Evolutionary conservation across 2,888 invertebrate genomes (phyloP).

Genomic region (Automeris io): DNA sequence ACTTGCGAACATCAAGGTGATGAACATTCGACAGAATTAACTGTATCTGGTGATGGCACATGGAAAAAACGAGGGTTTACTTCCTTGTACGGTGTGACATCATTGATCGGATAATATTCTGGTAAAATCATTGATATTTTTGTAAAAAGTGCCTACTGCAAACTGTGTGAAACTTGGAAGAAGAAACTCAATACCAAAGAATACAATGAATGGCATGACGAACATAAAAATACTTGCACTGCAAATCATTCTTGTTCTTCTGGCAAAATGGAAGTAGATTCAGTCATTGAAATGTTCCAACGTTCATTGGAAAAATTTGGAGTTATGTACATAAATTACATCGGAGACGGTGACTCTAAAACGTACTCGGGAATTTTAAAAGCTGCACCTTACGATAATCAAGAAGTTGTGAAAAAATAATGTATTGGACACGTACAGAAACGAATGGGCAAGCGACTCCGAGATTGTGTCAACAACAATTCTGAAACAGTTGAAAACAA

Average conservation of each 20-base stretch:
- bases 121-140: conserved; percentile 10
- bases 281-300: too few species aligned
- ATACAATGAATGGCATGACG: conserved; percentile 3
- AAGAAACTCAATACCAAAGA: background rate
- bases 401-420: too few species aligned
- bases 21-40: background rate
- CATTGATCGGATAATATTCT: conserved; percentile 2
- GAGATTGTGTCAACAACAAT: too few species aligned
- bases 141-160: conserved; percentile 11
- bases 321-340: background rate
- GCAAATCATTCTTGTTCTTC: conserved; percentile 6
- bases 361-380: too few species aligned
- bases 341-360: too few species aligned
- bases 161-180: background rate
- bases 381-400: too few species aligned
- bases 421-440: too few species aligned
- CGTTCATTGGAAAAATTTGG: too few species aligned
- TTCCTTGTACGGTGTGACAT: conserved; percentile 3
- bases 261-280: conserved; percentile 3
- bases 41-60: conserved; percentile 2
- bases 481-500: too few species aligned
- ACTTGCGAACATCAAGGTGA: conserved; percentile 5
- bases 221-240: conserved; percentile 1
- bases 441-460: too few species aligned
- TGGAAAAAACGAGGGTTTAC: conserved; percentile 7